Evolutionary conservation across 2,888 invertebrate genomes (phyloP), one percentile per base, ranked within the genome.

Genomic region (Caenorhabditis uteleia): DNA sequence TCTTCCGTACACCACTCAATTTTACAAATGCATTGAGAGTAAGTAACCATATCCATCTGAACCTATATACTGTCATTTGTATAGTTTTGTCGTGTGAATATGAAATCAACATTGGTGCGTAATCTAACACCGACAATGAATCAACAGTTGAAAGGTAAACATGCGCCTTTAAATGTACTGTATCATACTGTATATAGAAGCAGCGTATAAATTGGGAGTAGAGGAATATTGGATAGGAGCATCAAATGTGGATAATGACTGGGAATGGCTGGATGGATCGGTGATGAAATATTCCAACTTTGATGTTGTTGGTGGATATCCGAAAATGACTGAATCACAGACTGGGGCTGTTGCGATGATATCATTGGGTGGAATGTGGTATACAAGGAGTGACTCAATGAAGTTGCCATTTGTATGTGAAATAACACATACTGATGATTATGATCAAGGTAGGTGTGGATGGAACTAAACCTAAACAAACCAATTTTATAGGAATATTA

Each of bases 211-310:
- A 55, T 26, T 61, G 25, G 61, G 61, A 36, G 50, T 61, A 3
- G 61, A 61, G 36, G 61, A 61, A 31, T 55, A 48, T 18, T 61
- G 61, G 61, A 61, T 61, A 27, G 61, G 61, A 2, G 55, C 61
- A 14, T 45, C 55, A 26, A 62, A 62, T 29, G 61, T 62, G 12
- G 51, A 62, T 33, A 56, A 55, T 40, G 61, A 62, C 26, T 62
- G 61, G 61, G 47, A 62, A 25, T 62, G 61, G 61, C 47, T 62
- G 42, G 50, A 62, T 40, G 61, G 61, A 29, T 29, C 25, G n/a
- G 20, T 38, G 33, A 20, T 62, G 43, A 42, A 26, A 12, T 62
- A 50, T 20, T 46, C 55, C 20, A 62, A 62, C 33, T 62, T 62
- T 18, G 61, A 62, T 31, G 40, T 55, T 5, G 50, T 27, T 18